phyloP scores from a whole-genome alignment of 1,140 invertebrate genomes.

The Pachypeltis micranthus region DNA sequence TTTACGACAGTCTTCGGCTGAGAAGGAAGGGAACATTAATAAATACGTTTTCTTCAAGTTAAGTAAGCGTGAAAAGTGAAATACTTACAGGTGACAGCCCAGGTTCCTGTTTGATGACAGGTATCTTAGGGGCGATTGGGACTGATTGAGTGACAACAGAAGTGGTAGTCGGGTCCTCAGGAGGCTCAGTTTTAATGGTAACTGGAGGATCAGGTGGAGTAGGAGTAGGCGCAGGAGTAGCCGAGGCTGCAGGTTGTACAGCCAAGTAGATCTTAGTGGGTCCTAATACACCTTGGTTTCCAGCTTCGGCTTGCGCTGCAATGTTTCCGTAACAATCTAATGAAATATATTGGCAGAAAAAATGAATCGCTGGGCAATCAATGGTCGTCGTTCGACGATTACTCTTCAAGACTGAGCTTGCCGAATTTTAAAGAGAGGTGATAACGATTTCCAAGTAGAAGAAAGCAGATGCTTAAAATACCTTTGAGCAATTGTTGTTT shows the following conservation, averaged over 20 bases:
- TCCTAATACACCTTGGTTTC: slow-evolving; percentile 66
- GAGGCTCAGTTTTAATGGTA: not conserved
- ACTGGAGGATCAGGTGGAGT: not conserved
- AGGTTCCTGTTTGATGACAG: slow-evolving; percentile 29
- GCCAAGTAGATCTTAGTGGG: slow-evolving; percentile 74
- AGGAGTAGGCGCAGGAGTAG: not conserved
- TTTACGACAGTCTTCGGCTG: slow-evolving; percentile 34
- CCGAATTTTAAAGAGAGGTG: too few relatives aligned
- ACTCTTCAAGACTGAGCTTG: too few relatives aligned
- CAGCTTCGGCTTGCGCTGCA: slow-evolving; percentile 40
- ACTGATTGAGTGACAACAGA: not conserved
- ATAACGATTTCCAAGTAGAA: too few relatives aligned
- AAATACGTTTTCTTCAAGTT: not conserved
- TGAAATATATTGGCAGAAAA: too few relatives aligned
- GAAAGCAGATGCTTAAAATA: too few relatives aligned
- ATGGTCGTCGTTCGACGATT: too few relatives aligned
- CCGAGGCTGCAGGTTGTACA: slow-evolving; percentile 47
- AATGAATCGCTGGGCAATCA: too few relatives aligned
- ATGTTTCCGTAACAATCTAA: not conserved
- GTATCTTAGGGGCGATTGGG: not conserved
- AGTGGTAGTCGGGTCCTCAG: not conserved
- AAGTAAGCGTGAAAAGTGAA: not conserved
- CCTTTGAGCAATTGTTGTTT: slow-evolving; percentile 76
- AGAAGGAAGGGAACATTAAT: not conserved
- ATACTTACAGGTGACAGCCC: slow-evolving; percentile 18